Conservation (phyloP, 2,797 vertebrate genomes). For the Sarcoramphus papa region DNA sequence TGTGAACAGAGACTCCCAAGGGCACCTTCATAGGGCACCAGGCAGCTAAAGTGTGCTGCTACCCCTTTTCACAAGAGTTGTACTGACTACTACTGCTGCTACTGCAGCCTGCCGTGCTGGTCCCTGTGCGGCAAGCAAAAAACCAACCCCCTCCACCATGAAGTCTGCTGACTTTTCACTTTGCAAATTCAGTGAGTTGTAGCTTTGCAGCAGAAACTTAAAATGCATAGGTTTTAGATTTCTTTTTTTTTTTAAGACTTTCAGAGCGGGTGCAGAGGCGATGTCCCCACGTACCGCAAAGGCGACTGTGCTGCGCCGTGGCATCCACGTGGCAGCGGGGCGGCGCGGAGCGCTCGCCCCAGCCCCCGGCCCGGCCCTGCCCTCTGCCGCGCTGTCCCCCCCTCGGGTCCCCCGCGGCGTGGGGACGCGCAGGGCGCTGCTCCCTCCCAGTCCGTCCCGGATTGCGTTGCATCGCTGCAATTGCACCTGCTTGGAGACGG, state of each 20-base stretch:
- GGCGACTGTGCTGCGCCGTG: not conserved
- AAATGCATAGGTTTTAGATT: accelerated
- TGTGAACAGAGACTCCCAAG: too few relatives aligned
- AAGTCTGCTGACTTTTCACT: not conserved
- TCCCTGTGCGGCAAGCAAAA: too few relatives aligned
- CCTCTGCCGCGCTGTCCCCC: not conserved
- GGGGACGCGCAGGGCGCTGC: not conserved
- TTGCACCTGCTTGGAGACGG: not conserved
- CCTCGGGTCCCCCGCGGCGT: not conserved
- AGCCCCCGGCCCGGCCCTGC: not conserved
- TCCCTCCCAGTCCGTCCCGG: too few relatives aligned
- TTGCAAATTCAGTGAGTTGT: accelerated
- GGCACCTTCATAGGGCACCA: not conserved
- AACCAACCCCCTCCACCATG: accelerated
- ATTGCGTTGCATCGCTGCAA: accelerated
- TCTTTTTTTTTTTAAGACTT: too few relatives aligned
- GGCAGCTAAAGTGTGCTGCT: not conserved
- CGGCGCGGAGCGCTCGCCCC: not conserved
- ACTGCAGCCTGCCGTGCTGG: accelerated
- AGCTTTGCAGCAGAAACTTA: not conserved
- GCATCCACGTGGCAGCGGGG: not conserved
- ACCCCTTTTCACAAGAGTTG: accelerated
- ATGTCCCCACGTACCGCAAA: accelerated
- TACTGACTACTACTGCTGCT: accelerated
- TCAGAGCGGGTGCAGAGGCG: not conserved